A percentile compares a stretch with the other conserved stretches of the same genome.
phyloP scores from a whole-genome alignment of 2,888 invertebrate genomes.

The Blastobasis lacticolella region DNA sequence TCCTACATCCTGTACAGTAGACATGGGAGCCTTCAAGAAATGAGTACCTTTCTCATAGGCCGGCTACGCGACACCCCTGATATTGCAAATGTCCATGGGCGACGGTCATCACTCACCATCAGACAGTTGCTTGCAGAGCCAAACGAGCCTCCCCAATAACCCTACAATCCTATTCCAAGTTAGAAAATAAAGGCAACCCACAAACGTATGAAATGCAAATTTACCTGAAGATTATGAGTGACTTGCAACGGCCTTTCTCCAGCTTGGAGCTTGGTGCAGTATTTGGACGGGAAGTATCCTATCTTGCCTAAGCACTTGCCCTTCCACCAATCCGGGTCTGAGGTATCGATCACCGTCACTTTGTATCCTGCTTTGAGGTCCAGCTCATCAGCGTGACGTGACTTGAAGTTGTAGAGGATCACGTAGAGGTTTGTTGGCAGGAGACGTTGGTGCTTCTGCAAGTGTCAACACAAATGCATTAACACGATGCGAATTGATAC shows the following conservation, averaged over 20 bases:
- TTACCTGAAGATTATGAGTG: constrained; percentile 67
- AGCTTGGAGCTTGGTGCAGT: constrained; percentile 91
- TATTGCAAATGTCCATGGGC: too few relatives aligned
- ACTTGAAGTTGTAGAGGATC: constrained; percentile 95
- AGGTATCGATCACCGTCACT: constrained; percentile 94
- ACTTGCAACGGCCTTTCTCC: constrained; percentile 95
- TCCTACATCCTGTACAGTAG: too few relatives aligned
- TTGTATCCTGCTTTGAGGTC: constrained; percentile 94
- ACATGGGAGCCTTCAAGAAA: too few relatives aligned
- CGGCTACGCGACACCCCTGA: too few relatives aligned
- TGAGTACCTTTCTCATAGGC: too few relatives aligned
- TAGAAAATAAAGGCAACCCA: too few relatives aligned
- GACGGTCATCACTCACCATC: too few relatives aligned
- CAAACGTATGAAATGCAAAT: background rate
- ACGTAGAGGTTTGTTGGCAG: constrained; percentile 94
- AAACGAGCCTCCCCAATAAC: too few relatives aligned
- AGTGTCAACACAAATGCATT: too few relatives aligned
- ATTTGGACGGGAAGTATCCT: constrained; percentile 96
- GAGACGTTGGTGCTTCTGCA: constrained; percentile 87
- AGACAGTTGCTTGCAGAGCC: too few relatives aligned
- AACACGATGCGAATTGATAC: too few relatives aligned
- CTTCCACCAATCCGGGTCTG: constrained; percentile 98
- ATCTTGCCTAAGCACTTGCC: constrained; percentile 93
- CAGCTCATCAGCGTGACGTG: constrained; percentile 93
- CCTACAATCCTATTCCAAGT: too few relatives aligned